Evolutionary conservation across 2,797 vertebrate genomes (phyloP), one percentile per base, ranked within the genome.

Genomic region (Danio jaintianensis): DNA sequence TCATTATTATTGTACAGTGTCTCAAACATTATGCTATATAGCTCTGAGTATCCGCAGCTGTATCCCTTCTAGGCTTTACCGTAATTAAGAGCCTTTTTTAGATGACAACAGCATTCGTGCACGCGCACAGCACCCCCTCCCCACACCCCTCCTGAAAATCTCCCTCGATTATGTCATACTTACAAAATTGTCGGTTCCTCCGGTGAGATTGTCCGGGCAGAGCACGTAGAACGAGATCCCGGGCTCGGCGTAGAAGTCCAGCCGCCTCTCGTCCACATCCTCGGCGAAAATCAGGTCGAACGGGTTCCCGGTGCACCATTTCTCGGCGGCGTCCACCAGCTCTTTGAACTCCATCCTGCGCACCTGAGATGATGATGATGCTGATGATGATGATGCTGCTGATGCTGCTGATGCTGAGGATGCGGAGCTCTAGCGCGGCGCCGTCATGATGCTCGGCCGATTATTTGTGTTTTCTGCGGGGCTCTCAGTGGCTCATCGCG

Each of bases 201-300:
- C 93, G 85, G 91, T 93, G 82, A 87, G 75, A 88, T 95, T 86
- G 90, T 96, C 95, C 18, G 97, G 97, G 81, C 97, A 98, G 72
- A 98, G 93, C 84, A 98, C 97, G 87, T 98, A 98, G 90, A 98
- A 98, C 74, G 97, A 98, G 81, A 98, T 95, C 68, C 97, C 97
- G 74, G 97, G 97, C 81, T 98, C 97, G 79, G 97, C 97, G 92
- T 98, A 98, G 91, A 98, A 98, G 94, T 98, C 97, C 93, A 98
- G 93, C 86, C 97, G 94, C 85, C 96, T 92, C 93, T 98, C 97
- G 78, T 96, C 96, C 91, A 96, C 95, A 90, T 98, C 97, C 88
- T 95, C 94, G 78, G 97, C 95, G 83, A 97, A 97, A 88, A 98
- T 98, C 88, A 98, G 95, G 88, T 98, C 96, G 93, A 98, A 98